Evolutionary conservation across 2,797 vertebrate species (phyloP).

Genomic region (Bradypodion pumilum): DNA sequence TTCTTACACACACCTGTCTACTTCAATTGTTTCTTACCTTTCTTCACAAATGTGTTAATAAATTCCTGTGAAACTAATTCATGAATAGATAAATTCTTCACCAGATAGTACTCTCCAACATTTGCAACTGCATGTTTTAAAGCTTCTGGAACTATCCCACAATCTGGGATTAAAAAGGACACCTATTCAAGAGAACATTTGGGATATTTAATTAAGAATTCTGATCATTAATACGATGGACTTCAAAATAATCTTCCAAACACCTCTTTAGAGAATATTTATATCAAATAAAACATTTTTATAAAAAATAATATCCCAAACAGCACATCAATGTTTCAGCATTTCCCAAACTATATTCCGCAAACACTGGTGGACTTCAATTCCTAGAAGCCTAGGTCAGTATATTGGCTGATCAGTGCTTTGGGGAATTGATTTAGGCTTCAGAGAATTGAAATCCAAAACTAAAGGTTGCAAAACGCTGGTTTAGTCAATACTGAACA

Average conservation of each 20-base stretch:
- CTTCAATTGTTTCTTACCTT: constrained; percentile 76
- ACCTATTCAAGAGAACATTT: constrained; percentile 74
- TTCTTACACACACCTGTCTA: not conserved
- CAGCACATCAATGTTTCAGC: too few relatives aligned
- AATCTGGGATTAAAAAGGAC: constrained; percentile 89
- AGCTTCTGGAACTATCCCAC: constrained; percentile 76
- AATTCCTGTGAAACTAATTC: constrained; percentile 80
- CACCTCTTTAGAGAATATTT: not conserved
- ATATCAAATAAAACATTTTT: not conserved
- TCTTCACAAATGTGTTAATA: constrained; percentile 79
- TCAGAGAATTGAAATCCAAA: too few relatives aligned
- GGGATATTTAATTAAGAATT: constrained; percentile 24
- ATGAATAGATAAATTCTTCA: constrained; percentile 81
- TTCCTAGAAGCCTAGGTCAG: too few relatives aligned
- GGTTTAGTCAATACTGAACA: not conserved
- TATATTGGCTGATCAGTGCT: too few relatives aligned
- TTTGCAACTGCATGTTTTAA: constrained; percentile 74
- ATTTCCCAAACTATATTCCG: too few relatives aligned
- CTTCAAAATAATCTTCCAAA: not conserved
- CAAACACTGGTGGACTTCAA: too few relatives aligned
- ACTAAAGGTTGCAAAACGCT: too few relatives aligned
- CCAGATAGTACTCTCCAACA: constrained; percentile 82
- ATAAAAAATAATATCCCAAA: not conserved
- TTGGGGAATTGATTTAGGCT: too few relatives aligned
- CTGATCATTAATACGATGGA: constrained; percentile 4